phyloP scores from a whole-genome alignment of 2,113 vertebrate genomes.

The Myrmecophaga tridactyla region DNA sequence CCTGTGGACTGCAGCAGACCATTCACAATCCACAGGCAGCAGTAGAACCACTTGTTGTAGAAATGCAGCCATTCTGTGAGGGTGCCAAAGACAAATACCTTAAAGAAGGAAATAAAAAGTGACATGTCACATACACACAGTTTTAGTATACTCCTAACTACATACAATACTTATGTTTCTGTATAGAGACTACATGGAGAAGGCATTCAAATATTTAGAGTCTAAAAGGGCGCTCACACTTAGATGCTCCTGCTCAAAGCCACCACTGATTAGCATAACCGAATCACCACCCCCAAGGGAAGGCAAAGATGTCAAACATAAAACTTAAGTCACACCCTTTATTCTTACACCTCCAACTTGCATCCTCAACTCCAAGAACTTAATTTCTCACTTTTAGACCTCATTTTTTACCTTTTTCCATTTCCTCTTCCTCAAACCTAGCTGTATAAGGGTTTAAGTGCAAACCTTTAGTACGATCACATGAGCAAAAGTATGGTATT shows the following conservation, averaged over 20 bases:
- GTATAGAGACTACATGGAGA: rapidly evolving
- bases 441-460: no score
- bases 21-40: slow-evolving; percentile 92
- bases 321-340: not conserved
- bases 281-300: not conserved
- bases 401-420: not conserved
- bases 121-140: not conserved
- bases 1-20: slow-evolving; percentile 96
- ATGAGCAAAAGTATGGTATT: not conserved
- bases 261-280: not conserved
- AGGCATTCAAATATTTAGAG: no score
- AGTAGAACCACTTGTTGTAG: slow-evolving; percentile 95
- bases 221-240: rapidly evolving
- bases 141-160: not conserved
- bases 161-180: not conserved
- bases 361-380: not conserved
- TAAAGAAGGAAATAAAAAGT: slow-evolving; percentile 15
- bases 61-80: slow-evolving; percentile 95
- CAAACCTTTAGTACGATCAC: not conserved
- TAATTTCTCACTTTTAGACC: not conserved
- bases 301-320: not conserved
- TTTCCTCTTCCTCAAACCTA: not conserved
- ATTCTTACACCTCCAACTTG: not conserved
- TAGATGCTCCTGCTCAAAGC: not conserved
- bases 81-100: slow-evolving; percentile 93